A percentile compares a stretch with the other conserved stretches of the same genome.
Evolutionary conservation across 2,888 invertebrate genomes (phyloP).

Genomic region (Pyrrhosoma nymphula): DNA sequence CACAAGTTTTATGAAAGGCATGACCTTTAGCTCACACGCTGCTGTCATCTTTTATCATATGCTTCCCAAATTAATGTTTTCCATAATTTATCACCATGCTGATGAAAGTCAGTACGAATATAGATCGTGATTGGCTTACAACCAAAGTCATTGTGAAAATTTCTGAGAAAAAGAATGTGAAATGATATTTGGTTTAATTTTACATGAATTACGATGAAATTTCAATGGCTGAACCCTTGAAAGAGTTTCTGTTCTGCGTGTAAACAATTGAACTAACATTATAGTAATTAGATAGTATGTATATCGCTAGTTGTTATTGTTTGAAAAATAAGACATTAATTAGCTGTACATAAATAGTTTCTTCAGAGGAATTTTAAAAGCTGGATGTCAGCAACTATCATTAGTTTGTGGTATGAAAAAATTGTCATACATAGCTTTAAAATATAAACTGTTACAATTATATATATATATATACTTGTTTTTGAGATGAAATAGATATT

Average conservation of each 20-base stretch:
- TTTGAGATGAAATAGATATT: neutral
- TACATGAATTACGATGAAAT: neutral
- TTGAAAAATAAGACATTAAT: neutral
- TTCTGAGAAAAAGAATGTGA: neutral
- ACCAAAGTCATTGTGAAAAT: neutral
- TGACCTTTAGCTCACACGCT: neutral
- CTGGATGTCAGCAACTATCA: neutral
- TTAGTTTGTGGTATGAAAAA: neutral
- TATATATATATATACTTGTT: neutral
- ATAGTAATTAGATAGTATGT: slow-evolving; percentile 10
- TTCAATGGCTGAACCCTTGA: neutral
- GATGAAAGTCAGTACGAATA: neutral
- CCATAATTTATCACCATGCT: neutral
- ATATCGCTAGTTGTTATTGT: slow-evolving; percentile 31
- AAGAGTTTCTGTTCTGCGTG: neutral
- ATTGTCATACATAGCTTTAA: neutral
- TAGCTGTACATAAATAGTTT: neutral
- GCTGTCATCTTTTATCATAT: neutral
- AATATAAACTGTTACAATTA: slow-evolving; percentile 11
- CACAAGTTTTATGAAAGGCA: neutral
- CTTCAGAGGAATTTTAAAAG: neutral
- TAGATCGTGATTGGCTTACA: neutral
- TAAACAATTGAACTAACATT: neutral
- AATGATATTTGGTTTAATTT: neutral
- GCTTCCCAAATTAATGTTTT: neutral